A percentile compares a stretch with the other conserved stretches of the same genome.
Conservation (phyloP, 2,113 vertebrate species). For the Corydoras sp. region DNA sequence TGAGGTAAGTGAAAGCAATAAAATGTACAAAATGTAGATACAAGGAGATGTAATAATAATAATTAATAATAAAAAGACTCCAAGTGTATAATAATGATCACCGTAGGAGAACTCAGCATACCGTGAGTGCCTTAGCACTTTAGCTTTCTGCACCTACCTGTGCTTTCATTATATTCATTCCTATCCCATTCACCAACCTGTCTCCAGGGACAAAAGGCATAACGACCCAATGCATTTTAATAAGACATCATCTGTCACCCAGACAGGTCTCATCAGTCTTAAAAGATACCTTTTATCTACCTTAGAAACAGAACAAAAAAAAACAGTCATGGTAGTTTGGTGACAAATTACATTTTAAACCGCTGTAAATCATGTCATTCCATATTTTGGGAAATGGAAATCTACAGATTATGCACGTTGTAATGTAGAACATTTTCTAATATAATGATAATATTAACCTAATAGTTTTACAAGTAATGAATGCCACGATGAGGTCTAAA, state of each 20-base stretch:
- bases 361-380: slow-evolving; percentile 36
- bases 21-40: neutral
- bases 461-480: too few relatives aligned
- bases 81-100: too few relatives aligned
- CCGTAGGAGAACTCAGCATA: too few relatives aligned
- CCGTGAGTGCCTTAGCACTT: neutral
- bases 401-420: slow-evolving; percentile 42
- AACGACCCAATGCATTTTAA: slow-evolving; percentile 47
- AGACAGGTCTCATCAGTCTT: slow-evolving; percentile 49
- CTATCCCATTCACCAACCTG: neutral
- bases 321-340: slow-evolving; percentile 35
- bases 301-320: neutral
- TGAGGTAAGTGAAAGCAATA: too few relatives aligned
- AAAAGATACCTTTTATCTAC: slow-evolving; percentile 39
- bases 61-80: too few relatives aligned
- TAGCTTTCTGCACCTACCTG: neutral
- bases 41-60: neutral
- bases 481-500: too few relatives aligned
- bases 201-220: slow-evolving; percentile 27
- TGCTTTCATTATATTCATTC: slow-evolving; percentile 13
- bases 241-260: slow-evolving; percentile 43
- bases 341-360: slow-evolving; percentile 48
- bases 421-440: too few relatives aligned
- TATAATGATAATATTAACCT: too few relatives aligned
- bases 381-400: slow-evolving; percentile 29